Conservation (phyloP, 2,113 vertebrate species). For the Lutjanus erythropterus region DNA sequence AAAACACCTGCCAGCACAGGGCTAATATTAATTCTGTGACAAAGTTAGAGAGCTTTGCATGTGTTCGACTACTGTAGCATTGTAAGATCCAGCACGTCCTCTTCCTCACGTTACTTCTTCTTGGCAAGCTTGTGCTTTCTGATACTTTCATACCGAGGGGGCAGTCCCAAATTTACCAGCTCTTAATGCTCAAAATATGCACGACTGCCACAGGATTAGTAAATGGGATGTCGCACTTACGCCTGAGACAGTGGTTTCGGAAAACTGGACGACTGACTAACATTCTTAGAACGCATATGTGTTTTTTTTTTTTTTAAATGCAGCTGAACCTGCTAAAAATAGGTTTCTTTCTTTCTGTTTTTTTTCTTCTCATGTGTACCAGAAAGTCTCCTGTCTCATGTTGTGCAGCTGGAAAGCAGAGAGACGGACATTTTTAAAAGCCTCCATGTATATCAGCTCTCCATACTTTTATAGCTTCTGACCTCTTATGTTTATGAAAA, state of each 20-base stretch:
- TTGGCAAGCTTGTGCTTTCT: neutral
- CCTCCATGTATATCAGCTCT: too few relatives aligned
- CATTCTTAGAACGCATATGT: too few relatives aligned
- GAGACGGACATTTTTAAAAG: too few relatives aligned
- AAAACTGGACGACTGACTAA: neutral
- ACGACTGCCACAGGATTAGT: neutral
- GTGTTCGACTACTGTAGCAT: neutral
- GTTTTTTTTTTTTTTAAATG: too few relatives aligned
- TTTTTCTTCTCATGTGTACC: too few relatives aligned
- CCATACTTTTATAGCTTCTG: too few relatives aligned
- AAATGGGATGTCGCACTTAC: neutral
- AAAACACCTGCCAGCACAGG: neutral
- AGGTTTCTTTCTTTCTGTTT: too few relatives aligned
- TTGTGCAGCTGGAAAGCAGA: too few relatives aligned
- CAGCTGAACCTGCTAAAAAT: too few relatives aligned
- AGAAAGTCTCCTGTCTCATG: too few relatives aligned
- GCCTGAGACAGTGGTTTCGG: neutral
- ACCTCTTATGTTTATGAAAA: too few relatives aligned
- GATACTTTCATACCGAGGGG: neutral
- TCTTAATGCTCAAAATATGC: neutral
- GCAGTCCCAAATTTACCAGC: neutral
- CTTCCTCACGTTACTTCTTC: neutral
- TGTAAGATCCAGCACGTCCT: neutral
- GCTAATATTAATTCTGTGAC: neutral
- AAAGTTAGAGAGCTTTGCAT: neutral